Evolutionary conservation across 2,888 invertebrate genomes (phyloP).

Genomic region (Chrysodeixis includens): DNA sequence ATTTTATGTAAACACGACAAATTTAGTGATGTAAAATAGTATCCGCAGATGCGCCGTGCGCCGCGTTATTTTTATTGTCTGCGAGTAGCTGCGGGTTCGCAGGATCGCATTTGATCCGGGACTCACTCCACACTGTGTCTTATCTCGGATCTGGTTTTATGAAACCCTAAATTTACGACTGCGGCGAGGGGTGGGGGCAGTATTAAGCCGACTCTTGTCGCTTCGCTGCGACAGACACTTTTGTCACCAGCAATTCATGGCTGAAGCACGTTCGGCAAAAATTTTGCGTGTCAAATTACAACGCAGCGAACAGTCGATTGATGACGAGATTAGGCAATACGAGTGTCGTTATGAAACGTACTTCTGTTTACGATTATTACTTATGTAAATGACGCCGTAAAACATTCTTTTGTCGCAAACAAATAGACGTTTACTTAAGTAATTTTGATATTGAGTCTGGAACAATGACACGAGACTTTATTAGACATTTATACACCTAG

Average conservation of each 20-base stretch:
- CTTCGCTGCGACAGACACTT: slow-evolving; percentile 84
- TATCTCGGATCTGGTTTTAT: slow-evolving; percentile 89
- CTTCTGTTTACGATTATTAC: slow-evolving; percentile 69
- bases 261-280: slow-evolving; percentile 85
- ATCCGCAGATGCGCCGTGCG: slow-evolving; percentile 84
- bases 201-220: slow-evolving; percentile 86
- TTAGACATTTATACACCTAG: slow-evolving; percentile 22
- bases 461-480: slow-evolving; percentile 32
- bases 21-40: slow-evolving; percentile 81
- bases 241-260: slow-evolving; percentile 87
- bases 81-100: slow-evolving; percentile 73
- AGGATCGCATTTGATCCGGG: slow-evolving; percentile 88
- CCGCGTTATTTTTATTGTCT: slow-evolving; percentile 87
- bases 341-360: slow-evolving; percentile 68
- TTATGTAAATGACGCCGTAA: slow-evolving; percentile 61
- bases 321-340: slow-evolving; percentile 74
- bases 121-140: slow-evolving; percentile 88
- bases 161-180: slow-evolving; percentile 90
- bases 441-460: slow-evolving; percentile 48
- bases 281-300: slow-evolving; percentile 85
- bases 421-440: slow-evolving; percentile 57
- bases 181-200: slow-evolving; percentile 85
- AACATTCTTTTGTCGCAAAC: slow-evolving; percentile 57
- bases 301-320: slow-evolving; percentile 73
- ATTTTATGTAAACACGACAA: slow-evolving; percentile 89